Base-by-base conservation (phyloP, 1,140 invertebrate genomes). In the Chionoecetes opilio region DNA sequence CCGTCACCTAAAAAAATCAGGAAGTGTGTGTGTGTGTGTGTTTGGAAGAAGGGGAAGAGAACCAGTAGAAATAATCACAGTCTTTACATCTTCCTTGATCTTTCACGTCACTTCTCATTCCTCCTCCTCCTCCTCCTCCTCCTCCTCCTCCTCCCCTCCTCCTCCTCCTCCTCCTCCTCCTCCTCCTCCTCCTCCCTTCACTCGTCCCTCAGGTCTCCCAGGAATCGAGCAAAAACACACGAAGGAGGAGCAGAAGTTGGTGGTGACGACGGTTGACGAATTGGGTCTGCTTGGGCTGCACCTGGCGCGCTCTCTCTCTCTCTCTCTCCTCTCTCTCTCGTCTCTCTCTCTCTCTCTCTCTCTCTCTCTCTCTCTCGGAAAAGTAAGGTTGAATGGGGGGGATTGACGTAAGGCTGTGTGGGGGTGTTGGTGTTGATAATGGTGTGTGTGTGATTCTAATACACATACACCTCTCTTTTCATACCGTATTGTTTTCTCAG, bases 71-170 rank as follows among this genome's bases (percentile, higher is more conserved):
- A 9, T 53, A 53, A 53, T 53, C 11, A 53, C 46, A 14, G 46
- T 9, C 46, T 17, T 53, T 53, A 53, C 8, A 53, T 53, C 46
- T 53, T 53, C 46, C 46, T 53, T 53, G 11, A 53, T 53, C 46
- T 53, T 17, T 21, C 63, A 21, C 63, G 63, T 75, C 63, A 75
- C 63, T n/a, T 75, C 63, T 75, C 21, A 75, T n/a, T n/a, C 63
- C 63, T 75, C 63, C 63, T 75, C 63, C 63, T 75, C 63, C 63
- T 75, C 63, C 63, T 75, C 63, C 63, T 75, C n/a, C 63, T 75
- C 63, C 63, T 75, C 63, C 63, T 75, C 63, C 63, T 75, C 63
- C 63, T 75, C 63, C 63, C 26, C 63, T 75, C 63, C 63, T 75
- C 26, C 63, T 75, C 63, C 63, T 75, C 63, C 26, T 75, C 63